Evolutionary conservation across 1,140 invertebrate genomes (phyloP), one percentile per base, ranked within the genome.

Genomic region (Samia ricini): DNA sequence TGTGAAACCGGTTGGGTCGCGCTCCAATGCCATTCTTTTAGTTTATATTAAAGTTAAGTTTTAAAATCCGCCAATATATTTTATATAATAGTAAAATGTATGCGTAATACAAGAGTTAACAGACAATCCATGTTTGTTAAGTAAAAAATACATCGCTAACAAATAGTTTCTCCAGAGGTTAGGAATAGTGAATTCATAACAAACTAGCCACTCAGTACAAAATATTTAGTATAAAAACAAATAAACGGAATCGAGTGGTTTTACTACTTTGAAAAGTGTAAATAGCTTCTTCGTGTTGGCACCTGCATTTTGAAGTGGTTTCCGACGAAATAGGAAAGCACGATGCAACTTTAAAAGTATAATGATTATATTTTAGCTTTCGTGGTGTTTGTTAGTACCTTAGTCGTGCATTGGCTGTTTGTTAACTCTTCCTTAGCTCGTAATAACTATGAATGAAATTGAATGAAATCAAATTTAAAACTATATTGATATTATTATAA

Each of bases 401-500:
- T n/a, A 26, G 8, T 26, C 26, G 26, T 26, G 26, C 26, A 26
- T 26, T 4, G 26, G 7, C 33, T 42, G 33, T 42, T 42, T 42
- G 33, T 15, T 42, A 42, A 42, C 33, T 42, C 33, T 42, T 15
- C 12, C 12, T 42, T 42, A 42, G 33, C 12, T 42, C 33, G 4
- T 42, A 42, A 42, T 42, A 42, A 5, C n/a, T 12, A 42, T 42
- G 12, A 42, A 42, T 42, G 33, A 42, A 42, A 42, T 42, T 15
- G 33, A 42, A 15, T 15, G 15, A 42, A 42, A 42, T 15, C 26
- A 42, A 52, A 52, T 52, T 67, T 66, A 67, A 54, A 68, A 61
- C 52, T 62, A 64, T 72, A 68, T 75, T 75, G 70, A 75, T 72
- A 75, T 75, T 75, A 75, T 68, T 61, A 64, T 75, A 64, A 54